Conservation (phyloP, 2,113 vertebrate species). For the Mormyrus iriodes region DNA sequence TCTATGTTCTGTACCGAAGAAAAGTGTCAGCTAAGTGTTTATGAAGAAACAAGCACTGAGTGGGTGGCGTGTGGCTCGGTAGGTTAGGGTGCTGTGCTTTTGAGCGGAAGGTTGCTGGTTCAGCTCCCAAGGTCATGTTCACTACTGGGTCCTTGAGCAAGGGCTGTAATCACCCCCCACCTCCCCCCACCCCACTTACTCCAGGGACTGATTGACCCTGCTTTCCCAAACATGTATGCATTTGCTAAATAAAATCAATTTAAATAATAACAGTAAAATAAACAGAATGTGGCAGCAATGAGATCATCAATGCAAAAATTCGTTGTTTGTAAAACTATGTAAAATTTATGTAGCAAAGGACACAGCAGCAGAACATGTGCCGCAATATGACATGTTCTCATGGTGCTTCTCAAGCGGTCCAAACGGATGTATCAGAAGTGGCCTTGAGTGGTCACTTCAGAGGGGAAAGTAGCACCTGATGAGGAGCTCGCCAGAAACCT, state of each 20-base stretch:
- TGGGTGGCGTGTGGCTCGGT: background rate
- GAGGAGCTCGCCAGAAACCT: conserved; percentile 62
- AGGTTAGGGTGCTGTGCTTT: background rate
- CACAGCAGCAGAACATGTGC: background rate
- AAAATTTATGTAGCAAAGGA: background rate
- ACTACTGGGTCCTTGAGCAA: background rate
- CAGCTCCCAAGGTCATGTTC: background rate
- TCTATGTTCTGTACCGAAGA: background rate
- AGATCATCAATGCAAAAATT: background rate
- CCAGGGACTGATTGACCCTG: background rate
- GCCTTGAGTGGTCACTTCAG: background rate
- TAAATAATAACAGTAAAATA: background rate
- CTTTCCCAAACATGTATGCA: background rate
- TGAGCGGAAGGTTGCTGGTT: background rate
- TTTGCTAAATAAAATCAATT: background rate
- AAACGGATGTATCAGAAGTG: background rate
- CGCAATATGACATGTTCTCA: background rate
- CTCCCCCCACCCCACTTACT: background rate
- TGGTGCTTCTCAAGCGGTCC: background rate
- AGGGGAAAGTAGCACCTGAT: conserved; percentile 51
- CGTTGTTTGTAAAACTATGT: background rate
- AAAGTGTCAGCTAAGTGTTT: background rate
- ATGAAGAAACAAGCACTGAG: background rate
- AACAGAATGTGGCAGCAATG: background rate
- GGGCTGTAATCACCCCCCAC: background rate